Evolutionary conservation across 2,113 vertebrate species (phyloP).

Genomic region (Vidua chalybeata): DNA sequence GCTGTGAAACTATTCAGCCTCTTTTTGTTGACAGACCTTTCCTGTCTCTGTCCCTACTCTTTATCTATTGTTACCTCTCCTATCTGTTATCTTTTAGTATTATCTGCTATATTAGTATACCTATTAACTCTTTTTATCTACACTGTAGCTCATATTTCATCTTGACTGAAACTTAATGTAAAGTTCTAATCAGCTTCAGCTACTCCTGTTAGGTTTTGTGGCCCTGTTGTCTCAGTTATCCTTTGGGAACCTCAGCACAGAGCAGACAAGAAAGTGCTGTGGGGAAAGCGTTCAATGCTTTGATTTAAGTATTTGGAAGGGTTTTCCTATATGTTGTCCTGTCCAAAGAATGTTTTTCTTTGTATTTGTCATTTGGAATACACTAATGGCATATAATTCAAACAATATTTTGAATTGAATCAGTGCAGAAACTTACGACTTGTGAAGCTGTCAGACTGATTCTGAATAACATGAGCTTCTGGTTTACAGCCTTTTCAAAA

Average conservation of each 20-base stretch:
- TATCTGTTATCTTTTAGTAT: not conserved
- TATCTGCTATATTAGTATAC: not conserved
- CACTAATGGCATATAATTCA: not conserved
- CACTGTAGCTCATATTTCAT: not conserved
- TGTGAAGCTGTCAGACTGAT: conserved; percentile 28
- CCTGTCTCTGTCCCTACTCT: not conserved
- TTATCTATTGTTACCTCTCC: not conserved
- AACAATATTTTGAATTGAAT: conserved; percentile 47
- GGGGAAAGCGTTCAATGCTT: not conserved
- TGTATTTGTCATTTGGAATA: conserved; percentile 19
- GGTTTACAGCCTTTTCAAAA: not conserved
- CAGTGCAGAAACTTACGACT: not conserved
- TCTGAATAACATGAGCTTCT: conserved; percentile 48
- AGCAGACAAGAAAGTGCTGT: not conserved
- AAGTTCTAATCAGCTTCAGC: not conserved
- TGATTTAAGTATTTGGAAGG: not conserved
- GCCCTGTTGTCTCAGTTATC: not conserved
- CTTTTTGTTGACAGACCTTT: not conserved
- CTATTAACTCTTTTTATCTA: not conserved
- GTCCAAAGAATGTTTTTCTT: not conserved
- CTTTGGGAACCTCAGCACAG: not conserved
- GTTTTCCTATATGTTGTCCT: not conserved
- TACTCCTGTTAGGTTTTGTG: not conserved
- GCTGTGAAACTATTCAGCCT: not conserved
- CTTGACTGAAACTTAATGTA: not conserved